Conservation (phyloP, 2,797 vertebrate genomes). For the Etheostoma perlongum region DNA sequence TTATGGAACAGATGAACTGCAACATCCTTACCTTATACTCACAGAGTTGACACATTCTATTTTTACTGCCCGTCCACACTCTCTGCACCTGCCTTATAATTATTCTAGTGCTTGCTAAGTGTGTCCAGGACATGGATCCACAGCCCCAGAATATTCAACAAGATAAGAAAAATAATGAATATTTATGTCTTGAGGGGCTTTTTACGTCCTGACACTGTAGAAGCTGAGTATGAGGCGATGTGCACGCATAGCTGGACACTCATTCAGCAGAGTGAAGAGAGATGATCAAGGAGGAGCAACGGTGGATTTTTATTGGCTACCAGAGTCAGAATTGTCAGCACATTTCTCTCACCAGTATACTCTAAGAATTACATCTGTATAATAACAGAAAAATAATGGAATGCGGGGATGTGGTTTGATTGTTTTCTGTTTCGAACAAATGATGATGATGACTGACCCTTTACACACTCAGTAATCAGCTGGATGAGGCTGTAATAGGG, state of each 20-base stretch:
- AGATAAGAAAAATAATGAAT: constrained; percentile 48
- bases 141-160: constrained; percentile 49
- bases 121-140: constrained; percentile 33
- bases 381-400: too few relatives aligned
- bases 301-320: background rate
- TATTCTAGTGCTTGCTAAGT: constrained; percentile 40
- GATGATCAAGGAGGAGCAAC: background rate
- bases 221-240: constrained; percentile 28
- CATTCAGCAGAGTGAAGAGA: constrained; percentile 6
- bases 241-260: constrained; percentile 19
- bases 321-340: background rate
- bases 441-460: constrained; percentile 12
- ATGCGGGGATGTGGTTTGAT: constrained; percentile 15
- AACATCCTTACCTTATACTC: background rate
- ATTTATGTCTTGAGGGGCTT: constrained; percentile 55
- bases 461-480: constrained; percentile 8
- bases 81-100: constrained; percentile 53
- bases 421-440: constrained; percentile 22
- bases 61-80: constrained; percentile 40
- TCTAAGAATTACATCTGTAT: too few relatives aligned
- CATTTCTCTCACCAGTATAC: background rate
- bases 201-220: constrained; percentile 38
- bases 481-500: background rate
- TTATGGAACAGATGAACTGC: background rate
- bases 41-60: constrained; percentile 42